Evolutionary conservation across 1,140 invertebrate species (phyloP), one percentile per base, ranked within the genome.

Genomic region (Nilaparvata lugens): DNA sequence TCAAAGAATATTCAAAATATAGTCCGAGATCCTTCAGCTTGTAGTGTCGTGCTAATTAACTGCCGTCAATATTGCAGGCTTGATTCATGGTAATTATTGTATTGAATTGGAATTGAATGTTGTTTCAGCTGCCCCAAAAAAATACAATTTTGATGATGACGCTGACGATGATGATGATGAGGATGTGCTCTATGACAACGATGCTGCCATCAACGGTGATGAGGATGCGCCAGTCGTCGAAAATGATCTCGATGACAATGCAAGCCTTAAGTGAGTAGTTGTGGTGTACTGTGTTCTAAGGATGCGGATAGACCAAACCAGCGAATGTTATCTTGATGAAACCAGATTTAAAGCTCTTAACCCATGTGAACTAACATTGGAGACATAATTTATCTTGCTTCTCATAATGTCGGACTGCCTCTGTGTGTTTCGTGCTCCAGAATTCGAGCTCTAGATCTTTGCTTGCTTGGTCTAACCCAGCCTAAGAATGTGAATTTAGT

Each of bases 121-220:
- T 23, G 18, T 59, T 59, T 4, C 24, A 59, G 57, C 40, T 52
- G 57, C 21, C 14, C 51, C 51, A 14, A 31, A 51, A 18, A 43
- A 45, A 31, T 59, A 51, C 43, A 45, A 59, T 19, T 59, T 59
- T 31, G 57, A 52, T 31, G 57, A 59, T 11, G 48, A 43, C 19
- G 45, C 2, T 6, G 48, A 31, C 13, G 31, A 58, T 9, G 43
- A 40, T 11, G 57, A 52, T 5, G 57, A 59, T 31, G 14, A 51
- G 24, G 57, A 59, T 28, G 28, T 59, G 57, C 48, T 51, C 16
- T 35, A 35, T 11, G 57, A 59, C 40, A 59, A 59, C 21, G 57
- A 45, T 14, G 57, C 43, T 13, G 45, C 52, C 2, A 4, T 59
- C 1, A 59, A 59, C 31, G 57, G 57, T 14, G 45, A 4, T 4